Percentiles rank a stretch among this genome's conserved stretches.
Conservation (phyloP, 2,113 vertebrate genomes). For the Forbesichthys agassizii region DNA sequence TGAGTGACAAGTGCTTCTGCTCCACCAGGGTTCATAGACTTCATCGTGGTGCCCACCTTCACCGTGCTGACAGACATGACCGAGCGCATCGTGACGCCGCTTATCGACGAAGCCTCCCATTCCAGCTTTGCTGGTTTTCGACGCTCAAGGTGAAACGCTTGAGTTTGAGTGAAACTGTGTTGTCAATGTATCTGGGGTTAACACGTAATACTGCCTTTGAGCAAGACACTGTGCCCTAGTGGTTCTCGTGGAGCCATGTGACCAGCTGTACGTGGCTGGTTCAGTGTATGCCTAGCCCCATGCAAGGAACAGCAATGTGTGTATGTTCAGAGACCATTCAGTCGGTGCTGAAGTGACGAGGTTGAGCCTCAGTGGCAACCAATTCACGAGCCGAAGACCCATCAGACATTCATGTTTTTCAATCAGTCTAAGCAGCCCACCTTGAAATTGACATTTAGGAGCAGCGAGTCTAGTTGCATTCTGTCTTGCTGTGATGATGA, state of each 20-base stretch:
- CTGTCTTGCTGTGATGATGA: slow-evolving; percentile 3
- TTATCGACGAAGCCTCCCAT: slow-evolving; percentile 88
- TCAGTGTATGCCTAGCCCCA: too few relatives aligned
- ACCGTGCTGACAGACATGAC: slow-evolving; percentile 96
- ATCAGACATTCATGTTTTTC: slow-evolving; percentile 60
- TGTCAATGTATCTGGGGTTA: not conserved
- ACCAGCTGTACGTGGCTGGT: too few relatives aligned
- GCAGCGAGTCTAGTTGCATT: slow-evolving; percentile 32
- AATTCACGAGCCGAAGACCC: slow-evolving; percentile 1
- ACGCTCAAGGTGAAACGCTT: slow-evolving; percentile 82
- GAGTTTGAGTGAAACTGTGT: not conserved
- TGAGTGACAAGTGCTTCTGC: not conserved
- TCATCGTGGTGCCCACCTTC: slow-evolving; percentile 97
- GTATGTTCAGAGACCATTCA: too few relatives aligned
- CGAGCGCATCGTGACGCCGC: slow-evolving; percentile 91
- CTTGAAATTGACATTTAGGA: slow-evolving; percentile 68
- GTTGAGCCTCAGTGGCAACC: too few relatives aligned
- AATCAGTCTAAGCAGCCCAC: slow-evolving; percentile 49
- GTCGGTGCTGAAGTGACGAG: too few relatives aligned
- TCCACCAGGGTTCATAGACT: slow-evolving; percentile 93
- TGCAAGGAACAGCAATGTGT: too few relatives aligned
- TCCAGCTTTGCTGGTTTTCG: slow-evolving; percentile 82
- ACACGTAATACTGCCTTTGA: not conserved
- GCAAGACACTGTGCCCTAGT: too few relatives aligned
- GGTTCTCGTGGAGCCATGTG: too few relatives aligned